Evolutionary conservation across 2,797 vertebrate genomes (phyloP), one percentile per base, ranked within the genome.

Genomic region (Nyctalus aviator): DNA sequence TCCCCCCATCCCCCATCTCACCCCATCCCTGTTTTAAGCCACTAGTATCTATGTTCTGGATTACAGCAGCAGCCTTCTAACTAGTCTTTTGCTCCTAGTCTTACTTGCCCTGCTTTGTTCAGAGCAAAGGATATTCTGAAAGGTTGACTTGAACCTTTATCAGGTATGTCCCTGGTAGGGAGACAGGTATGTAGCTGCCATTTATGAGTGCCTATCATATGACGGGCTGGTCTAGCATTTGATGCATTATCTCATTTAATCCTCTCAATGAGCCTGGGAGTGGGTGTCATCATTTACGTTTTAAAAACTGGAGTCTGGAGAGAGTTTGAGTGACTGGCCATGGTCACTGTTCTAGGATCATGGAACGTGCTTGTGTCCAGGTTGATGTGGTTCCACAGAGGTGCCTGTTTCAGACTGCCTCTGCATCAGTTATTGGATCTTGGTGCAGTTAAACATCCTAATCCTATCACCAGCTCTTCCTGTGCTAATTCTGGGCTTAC

Each of bases 41-140:
- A 25, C 15, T 68, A 12, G 6, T 44, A 17, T 79, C 53, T 93
- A 2, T 57, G 8, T 73, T 94, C 73, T 84, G n/a, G 18, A 87
- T 59, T 53, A 41, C 13, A 75, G 13, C 18, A 53, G 5, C 44
- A 72, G 20, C 21, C 71, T 91, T 84, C 79, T 84, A 21, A 59
- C 32, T 48, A 30, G 17, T 83, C 30, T 86, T 95, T 92, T 50
- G 11, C 59, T 35, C 64, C 71, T 7, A 53, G 7, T 41, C 35
- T 91, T 88, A 23, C 44, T 86, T 77, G 55, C 59, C n/a, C 41
- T 73, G 8, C 91, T 83, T 92, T 32, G 15, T 77, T 72, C 53
- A 79, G 75, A 95, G 78, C 53, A 86, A 94, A 84, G 76, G 41
- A 41, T 88, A 71, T 73, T 90, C 37, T 78, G 25, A 76, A 87